Evolutionary conservation across 2,113 vertebrate species (phyloP), one percentile per base, ranked within the genome.

Genomic region (Murina feae): DNA sequence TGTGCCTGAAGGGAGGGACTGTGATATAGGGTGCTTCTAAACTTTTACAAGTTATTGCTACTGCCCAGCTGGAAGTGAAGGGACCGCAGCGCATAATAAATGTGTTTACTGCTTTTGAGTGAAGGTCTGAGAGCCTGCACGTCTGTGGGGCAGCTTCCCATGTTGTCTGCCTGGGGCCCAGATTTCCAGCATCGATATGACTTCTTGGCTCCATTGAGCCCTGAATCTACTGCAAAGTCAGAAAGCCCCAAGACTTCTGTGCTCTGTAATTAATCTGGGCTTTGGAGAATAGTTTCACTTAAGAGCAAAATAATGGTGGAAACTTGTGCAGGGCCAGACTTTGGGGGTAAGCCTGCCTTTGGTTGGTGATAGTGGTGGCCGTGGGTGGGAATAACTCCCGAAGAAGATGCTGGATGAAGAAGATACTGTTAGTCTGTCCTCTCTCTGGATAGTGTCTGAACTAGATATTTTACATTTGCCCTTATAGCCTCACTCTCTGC

Each of bases 81-180:
- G 91, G 80, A 58, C 6, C 51, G 69, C 66, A 5, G 94, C 85
- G 96, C 97, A 96, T 97, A 97, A 96, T 91, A 94, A 92, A 96
- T 74, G 75, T 35, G 82, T 93, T 93, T 55, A 49, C 71, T 68
- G 92, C 60, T 94, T 96, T 30, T 53, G 28, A 91, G 90, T 87
- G 96, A 97, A 58, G 96, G 97, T 91, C 93, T 91, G 60, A 93
- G 76, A 94, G 87, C 55, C 78, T 18, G 1, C 0, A 66, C 78
- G 7, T 66, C 95, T 82, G 85, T 86, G 93, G 80, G 82, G 63
- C 6, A 8, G 35, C 84, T 97, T 53, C 42, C 2, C 30, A 14
- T 25, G 1, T 17, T 86, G 84, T 66, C 94, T 92, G 93, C 89
- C 88, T 60, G 14, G 83, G 32, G 87, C 65, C 6, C 58, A 20